Evolutionary conservation across 30 jellyfish, hydroid and myxozoan species (phyloP), one percentile per base, ranked within the genome.

Genomic region (Turritopsis rubra): DNA sequence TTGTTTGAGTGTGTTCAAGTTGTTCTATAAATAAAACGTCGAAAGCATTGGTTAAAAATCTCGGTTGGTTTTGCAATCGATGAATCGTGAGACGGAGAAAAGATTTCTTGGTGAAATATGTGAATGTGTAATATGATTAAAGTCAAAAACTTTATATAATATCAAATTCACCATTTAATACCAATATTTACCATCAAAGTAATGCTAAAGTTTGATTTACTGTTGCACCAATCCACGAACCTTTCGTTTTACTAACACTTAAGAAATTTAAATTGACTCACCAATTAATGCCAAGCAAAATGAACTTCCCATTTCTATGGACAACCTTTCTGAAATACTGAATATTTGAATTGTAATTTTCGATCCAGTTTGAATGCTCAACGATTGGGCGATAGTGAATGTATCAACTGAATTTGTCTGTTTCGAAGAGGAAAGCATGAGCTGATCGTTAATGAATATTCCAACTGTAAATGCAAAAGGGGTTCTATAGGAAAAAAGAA

Each of bases 251-350:
- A n/a, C n/a, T n/a, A n/a, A n/a, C n/a, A n/a, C n/a, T n/a, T n/a
- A 41, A 41, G 60, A 41, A 41, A 13, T 41, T 41, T 41, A 19
- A 68, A n/a, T 68, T 1, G 9, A 68, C 77, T 68, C 21, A 68
- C 77, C 77, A n/a, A 68, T 16, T 68, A 68, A 27, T 68, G 77
- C 30, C 31, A 27, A n/a, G 21, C 77, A n/a, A 68, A 68, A 68
- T 68, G 77, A n/a, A 68, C 77, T 68, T 68, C 77, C 77, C 9
- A 23, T 19, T 68, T 68, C 31, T 7, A 68, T 68, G 28, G 28
- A 27, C 9, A 68, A 68, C 19, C 77, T 68, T 68, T 23, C 77
- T 1, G 77, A 68, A 19, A n/a, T 19, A 27, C 77, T 68, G 17
- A 68, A 9, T 23, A 68, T 27, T 68, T 68, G 9, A n/a, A 68